Percentiles rank a stretch among this genome's conserved stretches.
phyloP scores from a whole-genome alignment of 2,797 vertebrate genomes.

The Cyclopterus lumpus region DNA sequence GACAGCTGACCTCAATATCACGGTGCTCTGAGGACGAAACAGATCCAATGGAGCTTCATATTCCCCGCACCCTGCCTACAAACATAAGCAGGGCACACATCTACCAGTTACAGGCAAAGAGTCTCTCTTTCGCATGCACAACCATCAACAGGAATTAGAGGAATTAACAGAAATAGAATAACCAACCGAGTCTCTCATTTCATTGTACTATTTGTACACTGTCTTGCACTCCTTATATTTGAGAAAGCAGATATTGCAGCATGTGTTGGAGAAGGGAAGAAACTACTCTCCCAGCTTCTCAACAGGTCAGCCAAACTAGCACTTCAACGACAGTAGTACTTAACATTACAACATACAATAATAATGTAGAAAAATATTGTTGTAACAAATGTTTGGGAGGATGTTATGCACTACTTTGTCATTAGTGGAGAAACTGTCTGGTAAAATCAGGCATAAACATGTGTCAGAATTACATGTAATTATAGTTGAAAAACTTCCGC shows the following conservation, averaged over 20 bases:
- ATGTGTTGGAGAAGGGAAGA: constrained; percentile 4
- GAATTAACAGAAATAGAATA: constrained; percentile 66
- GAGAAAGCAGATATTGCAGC: constrained; percentile 16
- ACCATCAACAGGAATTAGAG: constrained; percentile 62
- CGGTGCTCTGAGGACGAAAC: constrained; percentile 69
- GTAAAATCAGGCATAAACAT: constrained; percentile 84
- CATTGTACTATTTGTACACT: constrained; percentile 34
- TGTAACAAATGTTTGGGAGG: constrained; percentile 80
- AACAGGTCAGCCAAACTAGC: constrained; percentile 42
- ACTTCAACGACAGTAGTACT: constrained; percentile 53
- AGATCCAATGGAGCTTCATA: constrained; percentile 69
- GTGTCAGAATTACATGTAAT: constrained; percentile 86
- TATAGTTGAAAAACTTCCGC: constrained; percentile 86
- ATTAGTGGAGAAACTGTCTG: constrained; percentile 80
- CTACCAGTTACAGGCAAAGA: constrained; percentile 24
- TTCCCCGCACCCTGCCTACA: constrained; percentile 38
- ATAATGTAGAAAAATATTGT: constrained; percentile 74
- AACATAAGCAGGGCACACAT: constrained; percentile 50
- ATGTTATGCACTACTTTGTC: constrained; percentile 83
- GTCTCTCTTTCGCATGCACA: constrained; percentile 31
- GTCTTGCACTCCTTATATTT: constrained; percentile 31
- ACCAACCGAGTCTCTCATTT: constrained; percentile 50
- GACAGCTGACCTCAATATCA: constrained; percentile 88
- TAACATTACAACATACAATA: constrained; percentile 74
- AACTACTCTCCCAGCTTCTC: constrained; percentile 28